These are phyloP conservation scores for Tetragonisca angustula DNA, from an alignment of 2,888 invertebrate species.

Conservation along the genomic window DNA sequence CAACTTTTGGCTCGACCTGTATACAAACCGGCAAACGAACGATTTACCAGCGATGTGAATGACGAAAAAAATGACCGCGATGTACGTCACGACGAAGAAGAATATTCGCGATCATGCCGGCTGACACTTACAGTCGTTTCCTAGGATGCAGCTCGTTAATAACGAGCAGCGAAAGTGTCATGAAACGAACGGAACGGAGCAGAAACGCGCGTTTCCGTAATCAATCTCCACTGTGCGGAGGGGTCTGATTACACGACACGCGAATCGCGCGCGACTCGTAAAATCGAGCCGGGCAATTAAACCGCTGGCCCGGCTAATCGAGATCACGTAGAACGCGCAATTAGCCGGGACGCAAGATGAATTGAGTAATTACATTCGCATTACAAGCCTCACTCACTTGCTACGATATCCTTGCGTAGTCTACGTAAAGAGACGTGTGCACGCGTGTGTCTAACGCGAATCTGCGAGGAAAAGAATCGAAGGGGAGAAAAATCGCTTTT, in stretches of 20 bases:
- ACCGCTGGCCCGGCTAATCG: constrained; percentile 59
- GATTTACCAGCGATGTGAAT: not conserved
- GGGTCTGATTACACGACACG: constrained; percentile 62
- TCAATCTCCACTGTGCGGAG: constrained; percentile 58
- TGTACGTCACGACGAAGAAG: not conserved
- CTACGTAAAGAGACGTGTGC: not conserved
- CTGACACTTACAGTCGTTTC: constrained; percentile 4
- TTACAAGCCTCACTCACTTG: constrained; percentile 43
- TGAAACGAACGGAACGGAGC: constrained; percentile 27
- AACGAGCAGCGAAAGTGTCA: constrained; percentile 18
- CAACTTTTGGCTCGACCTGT: too few relatives aligned
- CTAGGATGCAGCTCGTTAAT: constrained; percentile 29
- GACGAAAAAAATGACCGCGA: not conserved
- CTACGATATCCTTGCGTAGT: not conserved
- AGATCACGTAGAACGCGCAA: constrained; percentile 56
- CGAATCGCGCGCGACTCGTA: constrained; percentile 44
- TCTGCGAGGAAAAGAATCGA: too few relatives aligned
- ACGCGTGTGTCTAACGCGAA: not conserved
- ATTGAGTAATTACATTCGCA: constrained; percentile 70
- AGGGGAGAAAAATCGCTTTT: not conserved
- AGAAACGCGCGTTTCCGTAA: constrained; percentile 45
- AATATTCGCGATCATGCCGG: not conserved
- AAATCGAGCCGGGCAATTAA: constrained; percentile 61
- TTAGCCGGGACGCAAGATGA: constrained; percentile 62
- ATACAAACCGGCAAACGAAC: not conserved